These are phyloP conservation scores for Nautilus pompilius DNA, from an alignment of 1,140 invertebrate species.

Conservation along the genomic window DNA sequence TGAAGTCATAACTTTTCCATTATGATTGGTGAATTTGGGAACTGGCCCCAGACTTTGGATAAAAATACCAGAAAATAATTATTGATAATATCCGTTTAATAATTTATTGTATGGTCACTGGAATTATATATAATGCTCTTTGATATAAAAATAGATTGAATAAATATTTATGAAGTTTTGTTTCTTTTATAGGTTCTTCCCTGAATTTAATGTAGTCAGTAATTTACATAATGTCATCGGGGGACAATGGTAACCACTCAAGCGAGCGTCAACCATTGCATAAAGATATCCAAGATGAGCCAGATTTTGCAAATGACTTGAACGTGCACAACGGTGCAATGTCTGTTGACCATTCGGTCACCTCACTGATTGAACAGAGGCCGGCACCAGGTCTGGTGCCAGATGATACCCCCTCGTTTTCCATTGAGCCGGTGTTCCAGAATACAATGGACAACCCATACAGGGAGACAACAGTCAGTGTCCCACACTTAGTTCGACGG, in stretches of 20 bases:
- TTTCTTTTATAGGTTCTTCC: too few species aligned
- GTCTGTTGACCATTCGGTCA: conserved; percentile 4
- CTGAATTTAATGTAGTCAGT: too few species aligned
- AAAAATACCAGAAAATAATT: too few species aligned
- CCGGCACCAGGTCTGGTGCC: neutral
- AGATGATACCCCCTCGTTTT: conserved; percentile 21
- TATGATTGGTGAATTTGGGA: too few species aligned
- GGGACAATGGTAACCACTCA: conserved; percentile 4
- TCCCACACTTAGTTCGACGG: conserved; percentile 31
- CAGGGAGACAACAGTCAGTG: conserved; percentile 41
- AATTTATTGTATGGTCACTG: too few species aligned
- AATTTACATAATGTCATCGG: conserved; percentile 3
- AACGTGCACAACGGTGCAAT: neutral
- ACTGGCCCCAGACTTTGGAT: too few species aligned
- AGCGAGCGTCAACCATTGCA: conserved; percentile 19
- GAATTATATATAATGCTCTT: too few species aligned
- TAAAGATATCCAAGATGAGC: conserved; percentile 8
- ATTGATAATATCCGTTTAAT: too few species aligned
- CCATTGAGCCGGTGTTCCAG: conserved; percentile 26
- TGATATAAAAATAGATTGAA: too few species aligned
- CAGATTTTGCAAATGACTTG: neutral
- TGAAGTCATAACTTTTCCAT: too few species aligned
- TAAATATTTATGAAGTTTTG: too few species aligned
- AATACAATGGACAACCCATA: conserved; percentile 40
- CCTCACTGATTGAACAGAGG: conserved; percentile 20